Evolutionary conservation across 1,140 invertebrate genomes (phyloP).

Genomic region (Samia ricini): DNA sequence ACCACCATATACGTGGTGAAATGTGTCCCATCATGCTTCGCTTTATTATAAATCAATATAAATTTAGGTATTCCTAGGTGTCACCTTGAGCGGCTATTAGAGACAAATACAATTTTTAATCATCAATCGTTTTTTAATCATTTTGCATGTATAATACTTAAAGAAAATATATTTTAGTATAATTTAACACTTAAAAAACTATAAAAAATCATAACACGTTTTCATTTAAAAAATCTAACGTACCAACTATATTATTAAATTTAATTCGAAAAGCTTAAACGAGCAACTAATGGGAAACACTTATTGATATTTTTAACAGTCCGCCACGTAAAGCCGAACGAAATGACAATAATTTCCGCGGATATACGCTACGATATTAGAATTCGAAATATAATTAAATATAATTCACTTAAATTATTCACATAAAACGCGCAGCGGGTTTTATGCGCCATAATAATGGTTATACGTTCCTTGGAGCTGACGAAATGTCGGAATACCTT

Average conservation of each 20-base stretch:
- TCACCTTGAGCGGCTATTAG: too few species aligned
- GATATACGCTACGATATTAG: neutral
- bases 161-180: too few species aligned
- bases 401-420: neutral
- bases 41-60: too few species aligned
- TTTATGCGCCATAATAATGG: conserved; percentile 4
- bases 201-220: too few species aligned
- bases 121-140: too few species aligned
- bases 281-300: neutral
- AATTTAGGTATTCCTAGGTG: too few species aligned
- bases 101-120: too few species aligned
- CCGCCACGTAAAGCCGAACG: neutral
- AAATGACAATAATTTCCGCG: neutral
- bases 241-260: neutral
- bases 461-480: neutral
- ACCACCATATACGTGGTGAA: too few species aligned
- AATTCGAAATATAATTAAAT: conserved; percentile 1
- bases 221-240: neutral
- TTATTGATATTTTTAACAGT: neutral
- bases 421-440: neutral
- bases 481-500: neutral
- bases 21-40: too few species aligned
- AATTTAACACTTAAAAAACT: too few species aligned
- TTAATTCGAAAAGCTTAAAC: too few species aligned
- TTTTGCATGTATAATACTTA: too few species aligned